Evolutionary conservation across 1,140 invertebrate genomes (phyloP).

Genomic region (Wiebesia pumilae): DNA sequence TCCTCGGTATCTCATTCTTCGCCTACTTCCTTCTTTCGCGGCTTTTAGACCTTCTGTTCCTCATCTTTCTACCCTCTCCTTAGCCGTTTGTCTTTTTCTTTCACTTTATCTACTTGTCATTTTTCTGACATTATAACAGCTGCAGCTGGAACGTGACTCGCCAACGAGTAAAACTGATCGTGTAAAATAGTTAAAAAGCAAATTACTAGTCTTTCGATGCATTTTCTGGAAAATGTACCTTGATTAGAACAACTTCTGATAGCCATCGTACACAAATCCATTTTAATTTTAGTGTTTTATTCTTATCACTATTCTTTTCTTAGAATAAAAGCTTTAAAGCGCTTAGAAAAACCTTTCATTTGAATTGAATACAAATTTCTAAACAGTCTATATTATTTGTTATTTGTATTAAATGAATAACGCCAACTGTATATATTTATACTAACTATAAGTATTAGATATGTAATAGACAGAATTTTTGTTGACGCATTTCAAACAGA

Average conservation of each 20-base stretch:
- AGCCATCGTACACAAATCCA: not conserved
- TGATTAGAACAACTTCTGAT: slow-evolving; percentile 8
- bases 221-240: not conserved
- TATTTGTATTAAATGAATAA: too few relatives aligned
- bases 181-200: slow-evolving; percentile 1
- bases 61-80: not conserved
- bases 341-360: too few relatives aligned
- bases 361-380: too few relatives aligned
- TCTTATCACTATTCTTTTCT: not conserved
- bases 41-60: slow-evolving; percentile 7
- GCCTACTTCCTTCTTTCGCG: not conserved
- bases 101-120: slow-evolving; percentile 26
- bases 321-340: not conserved
- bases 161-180: not conserved
- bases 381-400: too few relatives aligned
- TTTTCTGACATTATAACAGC: slow-evolving; percentile 10
- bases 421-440: too few relatives aligned
- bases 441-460: too few relatives aligned
- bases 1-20: slow-evolving; percentile 48
- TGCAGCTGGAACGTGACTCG: not conserved
- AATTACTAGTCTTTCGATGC: not conserved
- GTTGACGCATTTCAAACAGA: too few relatives aligned
- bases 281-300: not conserved
- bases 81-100: not conserved
- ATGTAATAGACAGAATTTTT: too few relatives aligned